Evolutionary conservation across 2,113 vertebrate species (phyloP).

Genomic region (Neolamprologus caudopunctatus): DNA sequence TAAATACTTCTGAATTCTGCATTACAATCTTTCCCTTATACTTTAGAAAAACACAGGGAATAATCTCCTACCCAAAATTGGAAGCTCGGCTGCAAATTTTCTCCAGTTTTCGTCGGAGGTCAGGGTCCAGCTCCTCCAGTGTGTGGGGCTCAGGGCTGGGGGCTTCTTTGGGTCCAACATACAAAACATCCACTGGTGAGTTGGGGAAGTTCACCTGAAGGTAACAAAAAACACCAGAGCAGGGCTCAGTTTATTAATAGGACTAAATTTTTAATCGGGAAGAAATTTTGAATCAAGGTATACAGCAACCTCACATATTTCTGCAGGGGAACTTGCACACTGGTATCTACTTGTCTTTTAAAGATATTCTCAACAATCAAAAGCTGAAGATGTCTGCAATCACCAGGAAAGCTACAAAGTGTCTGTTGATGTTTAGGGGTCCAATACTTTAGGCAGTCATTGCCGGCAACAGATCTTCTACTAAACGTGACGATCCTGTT

Average conservation of each 20-base stretch:
- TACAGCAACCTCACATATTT: not conserved
- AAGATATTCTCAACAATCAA: not conserved
- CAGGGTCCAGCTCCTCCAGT: conserved; percentile 80
- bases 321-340: not conserved
- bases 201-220: conserved; percentile 87
- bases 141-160: conserved; percentile 60
- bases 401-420: not conserved
- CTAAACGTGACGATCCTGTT: not conserved
- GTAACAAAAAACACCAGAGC: not conserved
- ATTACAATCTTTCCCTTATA: not conserved
- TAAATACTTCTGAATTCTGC: not conserved
- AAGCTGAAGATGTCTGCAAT: not conserved
- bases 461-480: not conserved
- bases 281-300: not conserved
- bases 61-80: conserved; percentile 79
- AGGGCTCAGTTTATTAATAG: not conserved
- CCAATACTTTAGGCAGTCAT: not conserved
- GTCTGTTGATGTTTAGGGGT: not conserved
- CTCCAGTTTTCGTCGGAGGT: conserved; percentile 76
- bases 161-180: conserved; percentile 77
- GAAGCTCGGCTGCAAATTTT: conserved; percentile 80
- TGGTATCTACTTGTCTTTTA: not conserved
- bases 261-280: not conserved
- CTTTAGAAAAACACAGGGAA: not conserved
- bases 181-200: conserved; percentile 78